Evolutionary conservation across 2,888 invertebrate genomes (phyloP), one percentile per base, ranked within the genome.

Genomic region (Drosophila putrida): DNA sequence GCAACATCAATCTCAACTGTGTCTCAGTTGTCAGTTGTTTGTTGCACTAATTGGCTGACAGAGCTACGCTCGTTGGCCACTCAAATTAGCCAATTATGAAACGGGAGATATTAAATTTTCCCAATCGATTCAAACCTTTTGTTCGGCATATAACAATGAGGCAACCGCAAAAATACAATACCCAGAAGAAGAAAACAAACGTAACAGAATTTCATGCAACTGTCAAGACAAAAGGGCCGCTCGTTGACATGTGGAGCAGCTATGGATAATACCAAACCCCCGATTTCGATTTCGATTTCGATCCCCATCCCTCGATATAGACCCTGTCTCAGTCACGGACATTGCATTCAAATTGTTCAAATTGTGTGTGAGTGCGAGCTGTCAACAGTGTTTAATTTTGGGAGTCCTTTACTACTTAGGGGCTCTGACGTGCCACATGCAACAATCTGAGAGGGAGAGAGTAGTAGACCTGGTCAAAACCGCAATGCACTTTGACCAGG

Each of bases 351-450:
- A 70, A 82, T 71, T 78, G 68, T 75, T 78, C 66, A 71, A 82
- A 79, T 82, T 80, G 74, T 77, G 70, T 88, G 71, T 78, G 81
- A 87, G 87, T 87, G 85, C 70, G 90, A 90, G 84, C 85, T 86
- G 89, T 86, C 85, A 86, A 89, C 85, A 90, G 89, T 87, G 72
- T 90, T 86, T 86, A 86, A 86, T 89, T 86, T 86, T 62, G 71
- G 85, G 63, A 75, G 65, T 71, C 75, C 60, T 75, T 63, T 63
- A 54, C 69, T 70, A 50, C 64, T 72, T 67, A 67, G 57, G 44
- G 36, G 11, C 39, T 47, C 57, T 81, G 77, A 53, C 90, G 83
- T 83, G 88, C 59, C 69, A 71, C 83, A 84, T 84, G 83, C 83
- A 88, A 84, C 86, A 78, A 71, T 53, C 59, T 36, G 13, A 15